Evolutionary conservation across 2,797 vertebrate species (phyloP), one percentile per base, ranked within the genome.

Genomic region (Hypotaenidia okinawae): DNA sequence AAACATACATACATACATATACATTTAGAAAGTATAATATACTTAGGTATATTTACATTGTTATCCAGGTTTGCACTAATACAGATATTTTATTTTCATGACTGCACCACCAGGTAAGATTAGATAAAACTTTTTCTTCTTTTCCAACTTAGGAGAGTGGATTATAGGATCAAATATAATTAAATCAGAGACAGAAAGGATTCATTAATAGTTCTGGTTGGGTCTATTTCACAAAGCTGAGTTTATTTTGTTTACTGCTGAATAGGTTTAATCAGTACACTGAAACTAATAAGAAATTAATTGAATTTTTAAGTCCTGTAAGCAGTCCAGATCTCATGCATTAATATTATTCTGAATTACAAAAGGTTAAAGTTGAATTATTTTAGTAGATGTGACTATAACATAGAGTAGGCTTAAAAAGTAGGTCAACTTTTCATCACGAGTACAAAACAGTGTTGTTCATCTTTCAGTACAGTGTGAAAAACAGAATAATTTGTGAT

Each of bases 251-350:
- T 70, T 90, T 97, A 91, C 87, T 91, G 59, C 92, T 95, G 84
- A 91, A 94, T 58, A 74, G 59, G 37, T 95, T 96, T 87, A 93
- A 93, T 93, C 80, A 94, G 79, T 94, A 94, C 76, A 73, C 55
- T 94, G 55, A 41, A 96, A 96, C 90, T 96, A 97, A 95, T 94
- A 96, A 94, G 68, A 97, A 98, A 95, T 95, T 96, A 98, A 98
- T 97, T 93, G 92, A 93, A 92, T 96, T 96, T 97, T 96, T 73
- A 97, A 97, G 82, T 97, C 92, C 86, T 97, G 58, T 80, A 97
- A 97, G 93, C 57, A 95, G 66, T 95, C 81, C 51, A 35, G 47
- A 93, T 95, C 89, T 94, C 92, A 93, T 28, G 94, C 39, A 59
- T 27, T 64, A 90, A 82, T 88, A 94, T 95, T 97, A 92, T 95